Conservation (phyloP, 1,140 invertebrate species). For the Leguminivora glycinivorella region DNA sequence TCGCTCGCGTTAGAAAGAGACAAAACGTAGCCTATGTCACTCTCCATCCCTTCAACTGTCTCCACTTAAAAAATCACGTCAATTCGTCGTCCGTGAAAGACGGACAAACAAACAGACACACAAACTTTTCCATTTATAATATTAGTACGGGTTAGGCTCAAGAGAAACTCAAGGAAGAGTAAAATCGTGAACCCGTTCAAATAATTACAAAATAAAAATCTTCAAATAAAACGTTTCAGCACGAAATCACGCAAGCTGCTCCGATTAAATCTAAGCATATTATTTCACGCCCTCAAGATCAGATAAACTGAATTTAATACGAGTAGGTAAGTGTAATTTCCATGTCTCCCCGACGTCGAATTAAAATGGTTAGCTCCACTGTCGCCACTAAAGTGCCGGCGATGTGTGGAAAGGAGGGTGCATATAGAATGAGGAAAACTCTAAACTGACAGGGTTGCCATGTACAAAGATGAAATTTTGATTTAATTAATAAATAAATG, state of each 20-base stretch:
- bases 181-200: too few species aligned
- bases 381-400: constrained; percentile 34
- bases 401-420: constrained; percentile 41
- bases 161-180: too few species aligned
- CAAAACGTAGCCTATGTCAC: too few species aligned
- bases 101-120: too few species aligned
- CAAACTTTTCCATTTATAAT: too few species aligned
- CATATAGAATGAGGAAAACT: constrained; percentile 41
- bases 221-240: too few species aligned
- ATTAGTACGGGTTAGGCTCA: too few species aligned
- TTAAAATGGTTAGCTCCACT: constrained; percentile 32
- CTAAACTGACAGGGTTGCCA: constrained; percentile 14
- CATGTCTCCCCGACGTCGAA: constrained; percentile 14
- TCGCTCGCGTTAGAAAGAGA: too few species aligned
- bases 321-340: constrained; percentile 18
- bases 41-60: too few species aligned
- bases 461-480: neutral
- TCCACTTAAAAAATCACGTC: too few species aligned
- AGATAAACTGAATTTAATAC: constrained; percentile 27
- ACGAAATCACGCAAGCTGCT: neutral
- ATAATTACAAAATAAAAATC: too few species aligned
- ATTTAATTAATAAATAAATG: neutral
- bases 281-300: constrained; percentile 8
- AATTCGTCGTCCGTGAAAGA: too few species aligned
- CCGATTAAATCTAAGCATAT: constrained; percentile 15